A percentile compares a stretch with the other conserved stretches of the same genome.
Conservation (phyloP, 2,888 invertebrate genomes). For the Synergus umbraculus region DNA sequence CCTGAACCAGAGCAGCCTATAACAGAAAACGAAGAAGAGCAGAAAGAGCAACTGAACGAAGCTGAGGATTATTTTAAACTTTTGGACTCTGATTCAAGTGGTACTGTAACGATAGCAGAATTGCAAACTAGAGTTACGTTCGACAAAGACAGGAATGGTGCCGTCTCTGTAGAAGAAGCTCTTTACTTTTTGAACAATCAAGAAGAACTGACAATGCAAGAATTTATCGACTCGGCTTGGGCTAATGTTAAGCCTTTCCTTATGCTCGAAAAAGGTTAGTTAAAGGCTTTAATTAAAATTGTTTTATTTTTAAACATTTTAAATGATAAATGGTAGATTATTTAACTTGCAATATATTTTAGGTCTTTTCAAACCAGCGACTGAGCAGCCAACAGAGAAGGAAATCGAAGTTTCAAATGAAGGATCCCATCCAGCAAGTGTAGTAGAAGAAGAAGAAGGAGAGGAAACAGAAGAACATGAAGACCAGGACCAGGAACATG, state of each 20-base stretch:
- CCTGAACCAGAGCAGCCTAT: constrained; percentile 80
- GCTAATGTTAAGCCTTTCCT: constrained; percentile 87
- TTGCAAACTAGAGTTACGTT: constrained; percentile 86
- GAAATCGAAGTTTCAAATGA: constrained; percentile 46
- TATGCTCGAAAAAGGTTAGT: constrained; percentile 87
- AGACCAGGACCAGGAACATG: constrained; percentile 58
- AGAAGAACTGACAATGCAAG: constrained; percentile 83
- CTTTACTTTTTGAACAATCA: constrained; percentile 85
- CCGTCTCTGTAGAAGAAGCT: constrained; percentile 92
- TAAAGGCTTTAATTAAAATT: constrained; percentile 62
- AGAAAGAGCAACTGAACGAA: constrained; percentile 82
- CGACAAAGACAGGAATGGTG: constrained; percentile 93
- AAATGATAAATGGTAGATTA: neutral
- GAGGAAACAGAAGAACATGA: neutral
- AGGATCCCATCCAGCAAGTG: constrained; percentile 30
- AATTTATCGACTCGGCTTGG: constrained; percentile 86
- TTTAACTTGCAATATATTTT: constrained; percentile 5
- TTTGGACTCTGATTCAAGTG: constrained; percentile 90
- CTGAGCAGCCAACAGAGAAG: constrained; percentile 10
- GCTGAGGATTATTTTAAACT: constrained; percentile 86
- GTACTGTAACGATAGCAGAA: constrained; percentile 84
- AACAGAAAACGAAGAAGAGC: constrained; percentile 81
- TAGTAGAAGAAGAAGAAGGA: constrained; percentile 47
- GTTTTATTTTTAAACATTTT: neutral
- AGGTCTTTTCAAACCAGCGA: constrained; percentile 67